Evolutionary conservation across 2,797 vertebrate species (phyloP).

Genomic region (Tangara arthus): DNA sequence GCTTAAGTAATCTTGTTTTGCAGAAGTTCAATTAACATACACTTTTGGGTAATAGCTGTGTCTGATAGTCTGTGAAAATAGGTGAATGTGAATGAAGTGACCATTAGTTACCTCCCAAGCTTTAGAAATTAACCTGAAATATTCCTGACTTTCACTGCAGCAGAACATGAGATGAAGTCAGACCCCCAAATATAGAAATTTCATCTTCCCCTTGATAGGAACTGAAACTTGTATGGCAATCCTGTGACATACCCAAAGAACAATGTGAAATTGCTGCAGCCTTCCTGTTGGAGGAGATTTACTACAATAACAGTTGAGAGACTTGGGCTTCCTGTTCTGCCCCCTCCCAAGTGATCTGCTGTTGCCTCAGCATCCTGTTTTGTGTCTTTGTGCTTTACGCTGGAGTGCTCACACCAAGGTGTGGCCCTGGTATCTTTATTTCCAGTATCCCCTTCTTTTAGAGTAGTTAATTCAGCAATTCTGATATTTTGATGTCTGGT

Average conservation of each 20-base stretch:
- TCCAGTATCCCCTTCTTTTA: background rate
- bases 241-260: background rate
- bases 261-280: conserved; percentile 6
- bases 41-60: background rate
- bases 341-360: background rate
- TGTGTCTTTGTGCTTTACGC: background rate
- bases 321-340: background rate
- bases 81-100: background rate
- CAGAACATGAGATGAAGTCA: background rate
- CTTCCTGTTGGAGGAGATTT: conserved; percentile 31
- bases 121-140: background rate
- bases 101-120: background rate
- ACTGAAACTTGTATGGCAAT: background rate
- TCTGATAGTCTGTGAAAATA: background rate
- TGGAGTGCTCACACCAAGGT: background rate
- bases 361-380: conserved; percentile 47
- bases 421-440: background rate
- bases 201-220: background rate
- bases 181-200: background rate
- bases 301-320: background rate
- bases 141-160: background rate
- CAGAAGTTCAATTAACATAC: background rate
- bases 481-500: background rate
- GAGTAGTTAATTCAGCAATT: background rate
- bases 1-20: background rate